phyloP scores from a whole-genome alignment of 2,888 invertebrate species.

The Diploptera punctata region DNA sequence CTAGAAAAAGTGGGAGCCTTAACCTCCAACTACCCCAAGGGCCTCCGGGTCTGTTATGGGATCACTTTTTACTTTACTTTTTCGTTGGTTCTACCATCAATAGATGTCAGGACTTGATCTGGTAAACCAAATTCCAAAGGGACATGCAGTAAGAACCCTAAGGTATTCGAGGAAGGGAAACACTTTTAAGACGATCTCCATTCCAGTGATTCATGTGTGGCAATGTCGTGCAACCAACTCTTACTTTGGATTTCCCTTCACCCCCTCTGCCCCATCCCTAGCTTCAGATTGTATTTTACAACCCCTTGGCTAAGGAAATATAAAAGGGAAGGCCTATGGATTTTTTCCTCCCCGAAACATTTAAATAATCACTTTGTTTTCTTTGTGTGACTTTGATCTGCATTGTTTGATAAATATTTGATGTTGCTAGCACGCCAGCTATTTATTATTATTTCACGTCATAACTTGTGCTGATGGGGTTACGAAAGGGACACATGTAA shows the following conservation, averaged over 20 bases:
- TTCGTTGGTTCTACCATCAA: conserved; percentile 3
- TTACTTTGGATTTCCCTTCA: background rate
- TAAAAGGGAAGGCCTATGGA: background rate
- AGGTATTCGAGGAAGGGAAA: background rate
- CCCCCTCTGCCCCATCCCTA: background rate
- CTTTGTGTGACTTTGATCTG: conserved; percentile 22
- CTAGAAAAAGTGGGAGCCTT: too few relatives aligned
- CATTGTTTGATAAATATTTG: background rate
- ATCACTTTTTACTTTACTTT: background rate
- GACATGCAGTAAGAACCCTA: conserved; percentile 20
- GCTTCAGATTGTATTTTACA: too few relatives aligned
- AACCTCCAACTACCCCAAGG: too few relatives aligned
- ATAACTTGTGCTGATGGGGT: too few relatives aligned
- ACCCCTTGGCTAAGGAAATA: background rate
- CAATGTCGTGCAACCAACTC: conserved; percentile 18
- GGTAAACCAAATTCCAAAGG: conserved; percentile 40
- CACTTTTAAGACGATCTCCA: conserved; percentile 26
- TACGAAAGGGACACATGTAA: too few relatives aligned
- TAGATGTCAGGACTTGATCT: conserved; percentile 32
- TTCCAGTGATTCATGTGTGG: conserved; percentile 29
- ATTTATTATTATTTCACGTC: too few relatives aligned
- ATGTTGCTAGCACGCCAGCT: too few relatives aligned
- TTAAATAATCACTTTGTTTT: conserved; percentile 27
- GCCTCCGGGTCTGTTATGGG: background rate
- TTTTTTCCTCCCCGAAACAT: conserved; percentile 2